Evolutionary conservation across 2,888 invertebrate genomes (phyloP), one percentile per base, ranked within the genome.

Genomic region (Amiota minor): DNA sequence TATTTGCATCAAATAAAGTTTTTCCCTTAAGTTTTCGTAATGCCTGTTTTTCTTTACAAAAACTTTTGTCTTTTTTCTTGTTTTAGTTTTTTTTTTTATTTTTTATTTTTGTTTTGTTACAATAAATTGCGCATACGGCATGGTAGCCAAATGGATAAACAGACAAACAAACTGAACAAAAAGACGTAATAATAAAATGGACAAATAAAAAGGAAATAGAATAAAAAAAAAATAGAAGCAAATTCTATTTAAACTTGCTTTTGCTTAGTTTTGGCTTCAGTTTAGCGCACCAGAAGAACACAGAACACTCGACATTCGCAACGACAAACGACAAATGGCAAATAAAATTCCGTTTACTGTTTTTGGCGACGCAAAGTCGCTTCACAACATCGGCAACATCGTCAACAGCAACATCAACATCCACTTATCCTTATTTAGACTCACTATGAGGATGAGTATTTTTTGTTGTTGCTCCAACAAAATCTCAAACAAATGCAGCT

Each of bases 291-390:
- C 14, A 45, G 35, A 9, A 45, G 45, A 62, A 23, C 50, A 23
- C 67, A 65, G 65, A 45, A 46, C 18, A 16, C n/a, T 16, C 14
- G 16, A 16, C 65, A 65, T 11, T 18, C 46, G 47, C 47, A 9
- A n/a, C 64, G 16, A 64, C 46, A 16, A 47, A 65, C 65, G 18
- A 46, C 46, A 65, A 45, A 35, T 35, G 35, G 65, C 65, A 65
- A 65, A 65, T 65, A 65, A 65, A 35, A 47, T 20, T 18, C 16
- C 65, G 49, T 47, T 65, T n/a, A 49, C 35, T 35, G 65, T 59
- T 35, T 35, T 35, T 35, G 35, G 35, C 35, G 35, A 35, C 35
- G 35, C 35, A 35, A 35, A 4, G 35, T 35, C 35, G 35, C 35
- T 35, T 35, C 35, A 1, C 35, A 35, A 6, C 35, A 35, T 35